Evolutionary conservation across 2,797 vertebrate species (phyloP), one percentile per base, ranked within the genome.

Genomic region (Eulemur mongoz): DNA sequence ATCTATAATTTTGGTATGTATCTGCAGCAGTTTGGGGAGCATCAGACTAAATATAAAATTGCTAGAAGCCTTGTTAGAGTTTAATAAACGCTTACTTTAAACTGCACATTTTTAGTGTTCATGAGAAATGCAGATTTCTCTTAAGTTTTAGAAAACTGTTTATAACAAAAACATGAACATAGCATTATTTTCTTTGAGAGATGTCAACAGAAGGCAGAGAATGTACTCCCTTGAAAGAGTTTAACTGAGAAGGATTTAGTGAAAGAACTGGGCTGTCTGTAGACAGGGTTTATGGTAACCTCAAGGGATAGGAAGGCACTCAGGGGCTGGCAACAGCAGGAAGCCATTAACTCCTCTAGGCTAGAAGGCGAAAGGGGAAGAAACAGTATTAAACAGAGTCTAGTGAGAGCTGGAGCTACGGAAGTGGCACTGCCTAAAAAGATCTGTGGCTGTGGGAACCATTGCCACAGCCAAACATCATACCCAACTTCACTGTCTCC

Each of bases 61-160:
- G 88, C 78, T 94, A 97, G 81, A 97, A 98, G 88, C 89, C 90
- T 88, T 94, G 84, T 97, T 98, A 97, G 50, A 78, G 92, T 97
- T 98, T 97, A 98, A 98, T 98, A 95, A 92, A 57, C 92, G 59
- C 95, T 67, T 89, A 89, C 97, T 97, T 95, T 97, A 98, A 97
- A 98, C 95, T 98, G 79, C 97, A 97, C 97, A 98, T 95, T 95
- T 97, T 98, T 97, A 98, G 97, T 98, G 97, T 97, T 98, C 57
- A 78, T 97, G 95, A 97, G 95, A 97, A 91, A 94, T 97, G 84
- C 45, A 80, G 35, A 23, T 88, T 95, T 57, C 50, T 59, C 54
- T 81, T 35, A 92, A 76, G 52, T 50, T 59, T 52, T 67, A 82
- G 32, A 48, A 76, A 92, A 35, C 38, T 40, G 7, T 59, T 95